Evolutionary conservation across 2,888 invertebrate genomes (phyloP), one percentile per base, ranked within the genome.

Genomic region (Pachydiplax longipennis): DNA sequence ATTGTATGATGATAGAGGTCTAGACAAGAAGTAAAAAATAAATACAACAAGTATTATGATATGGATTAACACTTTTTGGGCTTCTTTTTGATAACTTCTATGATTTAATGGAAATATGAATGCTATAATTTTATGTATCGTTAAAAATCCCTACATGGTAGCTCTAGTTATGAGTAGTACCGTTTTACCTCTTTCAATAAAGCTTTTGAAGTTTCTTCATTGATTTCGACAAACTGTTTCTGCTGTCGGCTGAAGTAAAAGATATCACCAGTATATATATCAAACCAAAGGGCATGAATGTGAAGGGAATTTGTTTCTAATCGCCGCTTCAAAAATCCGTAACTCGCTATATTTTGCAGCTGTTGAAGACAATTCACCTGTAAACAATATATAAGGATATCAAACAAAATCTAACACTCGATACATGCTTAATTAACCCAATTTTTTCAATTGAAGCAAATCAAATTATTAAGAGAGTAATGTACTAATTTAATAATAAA

Each of bases 201-300:
- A 91, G 95, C 95, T 83, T 96, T 96, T 92, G 98, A 97, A 48
- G 96, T 97, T 1, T 96, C 94, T 94, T 99, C 99, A 93, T 98
- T 97, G 91, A 99, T 97, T 92, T 97, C 96, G 25, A 99, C 95
- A 94, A 99, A 99, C 91, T 95, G 95, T 94, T 99, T 98, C 81
- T 97, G 96, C 48, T 97, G 96, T 92, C 98, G 95, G 93, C 98
- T 98, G 93, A 99, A 99, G 94, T 98, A 98, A 94, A 98, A 98
- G 93, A 99, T 97, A 94, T 99, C 98, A 0, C 99, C 99, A 0
- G 98, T 98, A 93, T 99, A 99, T 93, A 99, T 98, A 94, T 99
- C 99, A 94, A 99, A 99, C 99, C 99, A 99, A 73, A 99, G 94
- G 0, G 99, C 99, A 93, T 98, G 98, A 92, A 99, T 97, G 93